A percentile compares a stretch with the other conserved stretches of the same genome.
Conservation (phyloP, 2,797 vertebrate genomes). For the Setipinna tenuifilis region DNA sequence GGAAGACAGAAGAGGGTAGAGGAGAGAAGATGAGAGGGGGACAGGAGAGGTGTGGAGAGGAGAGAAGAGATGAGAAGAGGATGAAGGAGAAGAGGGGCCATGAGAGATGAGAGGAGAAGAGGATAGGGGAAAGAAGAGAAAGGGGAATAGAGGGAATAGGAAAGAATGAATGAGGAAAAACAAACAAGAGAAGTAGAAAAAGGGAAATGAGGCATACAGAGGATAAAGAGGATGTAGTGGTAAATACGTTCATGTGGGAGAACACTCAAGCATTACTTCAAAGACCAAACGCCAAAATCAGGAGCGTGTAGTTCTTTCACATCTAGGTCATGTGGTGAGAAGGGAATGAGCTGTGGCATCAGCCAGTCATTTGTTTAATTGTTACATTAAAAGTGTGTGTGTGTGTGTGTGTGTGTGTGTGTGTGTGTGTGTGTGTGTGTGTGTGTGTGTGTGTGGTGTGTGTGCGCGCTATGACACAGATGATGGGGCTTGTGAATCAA, state of each 20-base stretch:
- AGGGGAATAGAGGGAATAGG: background rate
- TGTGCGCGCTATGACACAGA: background rate
- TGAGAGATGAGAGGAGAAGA: background rate
- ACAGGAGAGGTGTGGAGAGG: background rate
- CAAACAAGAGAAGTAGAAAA: too few species aligned
- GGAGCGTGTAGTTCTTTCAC: background rate
- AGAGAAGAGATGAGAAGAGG: background rate
- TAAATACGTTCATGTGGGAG: background rate
- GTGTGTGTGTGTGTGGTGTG: conserved; percentile 24
- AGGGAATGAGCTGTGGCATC: background rate
- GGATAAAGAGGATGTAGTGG: too few species aligned
- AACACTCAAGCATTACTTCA: background rate
- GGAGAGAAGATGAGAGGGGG: background rate
- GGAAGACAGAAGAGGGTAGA: too few species aligned
- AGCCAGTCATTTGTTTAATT: background rate
- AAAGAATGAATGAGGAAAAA: conserved; percentile 46
- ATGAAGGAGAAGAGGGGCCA: background rate
- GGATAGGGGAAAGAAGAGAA: background rate
- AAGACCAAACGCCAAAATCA: background rate
- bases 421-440: conserved; percentile 28
- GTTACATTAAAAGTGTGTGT: background rate
- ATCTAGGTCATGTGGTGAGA: background rate
- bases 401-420: conserved; percentile 22
- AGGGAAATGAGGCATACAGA: too few species aligned
- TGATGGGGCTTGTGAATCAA: conserved; percentile 29